Evolutionary conservation across 2,888 invertebrate genomes (phyloP), one percentile per base, ranked within the genome.

Genomic region (Sipha maydis): DNA sequence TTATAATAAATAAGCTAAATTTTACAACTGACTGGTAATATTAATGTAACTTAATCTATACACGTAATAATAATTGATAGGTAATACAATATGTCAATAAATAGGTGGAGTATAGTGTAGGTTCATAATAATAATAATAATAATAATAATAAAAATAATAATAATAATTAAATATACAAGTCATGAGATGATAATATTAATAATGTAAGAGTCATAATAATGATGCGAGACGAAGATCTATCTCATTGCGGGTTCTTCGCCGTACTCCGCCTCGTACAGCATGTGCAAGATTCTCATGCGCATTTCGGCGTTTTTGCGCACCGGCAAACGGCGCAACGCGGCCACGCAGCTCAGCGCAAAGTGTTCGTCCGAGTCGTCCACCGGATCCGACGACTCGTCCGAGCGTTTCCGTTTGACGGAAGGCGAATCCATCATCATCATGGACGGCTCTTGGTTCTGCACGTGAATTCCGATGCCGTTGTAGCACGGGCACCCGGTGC

Each of bases 261-360:
- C 88, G 76, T 88, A 88, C 19, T 88, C 88, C 56, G 88, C 88
- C 48, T 88, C 88, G 88, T 88, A 88, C 31, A 88, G 61, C 80
- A 88, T 67, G 48, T 88, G 88, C 82, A 88, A 25, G n/a, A 88
- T 88, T 31, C 21, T 28, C 88, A 88, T 67, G 88, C 88, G 88
- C 75, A 67, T 82, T 5, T 88, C 88, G 31, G 88, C 88, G 82
- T 88, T 88, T 34, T 82, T 88, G 56, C 88, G 88, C 7, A 71
- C 2, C 11, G 88, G 79, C 61, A 88, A 25, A 0, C 80, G 79
- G 17, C 82, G 88, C 31, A 88, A n/a, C 80, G 88, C 75, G 28
- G 88, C 88, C 56, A 88, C 88, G 75, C 88, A 88, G 56, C 88
- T 88, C 25, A 88, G 82, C 82, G 88, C 88, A 11, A 88, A 88